phyloP scores from a whole-genome alignment of 2,797 vertebrate species.

The Hoplostethus mediterraneus region DNA sequence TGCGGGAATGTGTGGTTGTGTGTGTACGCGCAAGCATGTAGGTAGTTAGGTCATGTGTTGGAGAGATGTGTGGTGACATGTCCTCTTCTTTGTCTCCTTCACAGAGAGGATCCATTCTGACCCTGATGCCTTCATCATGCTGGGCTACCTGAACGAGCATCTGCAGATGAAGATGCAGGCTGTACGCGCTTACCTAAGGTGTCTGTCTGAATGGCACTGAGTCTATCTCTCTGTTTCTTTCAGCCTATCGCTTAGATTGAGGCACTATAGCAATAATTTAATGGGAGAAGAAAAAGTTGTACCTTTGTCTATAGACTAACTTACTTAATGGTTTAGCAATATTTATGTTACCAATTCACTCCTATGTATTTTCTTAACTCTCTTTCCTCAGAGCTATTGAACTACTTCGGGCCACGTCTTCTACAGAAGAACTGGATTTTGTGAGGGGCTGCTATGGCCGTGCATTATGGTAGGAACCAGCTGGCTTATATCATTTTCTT shows the following conservation, averaged over 20 bases:
- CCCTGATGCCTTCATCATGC: slow-evolving; percentile 91
- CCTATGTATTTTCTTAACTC: slow-evolving; percentile 3
- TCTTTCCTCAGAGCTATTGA: slow-evolving; percentile 86
- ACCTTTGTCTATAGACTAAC: background rate
- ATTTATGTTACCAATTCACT: background rate
- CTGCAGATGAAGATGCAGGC: slow-evolving; percentile 92
- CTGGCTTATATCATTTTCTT: background rate
- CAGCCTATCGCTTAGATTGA: background rate
- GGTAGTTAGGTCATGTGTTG: slow-evolving; percentile 15
- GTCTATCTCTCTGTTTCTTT: background rate
- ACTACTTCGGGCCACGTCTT: slow-evolving; percentile 83
- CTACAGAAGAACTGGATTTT: slow-evolving; percentile 82
- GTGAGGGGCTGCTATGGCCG: slow-evolving; percentile 90
- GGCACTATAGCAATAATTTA: background rate
- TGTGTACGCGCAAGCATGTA: background rate
- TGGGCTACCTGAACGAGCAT: slow-evolving; percentile 94
- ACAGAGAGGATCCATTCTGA: slow-evolving; percentile 94
- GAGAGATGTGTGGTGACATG: slow-evolving; percentile 3
- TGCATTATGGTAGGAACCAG: slow-evolving; percentile 88
- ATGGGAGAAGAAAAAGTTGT: background rate
- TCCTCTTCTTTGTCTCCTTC: slow-evolving; percentile 30
- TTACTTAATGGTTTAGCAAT: background rate
- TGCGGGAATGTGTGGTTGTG: slow-evolving; percentile 1
- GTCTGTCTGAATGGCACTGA: slow-evolving; percentile 26
- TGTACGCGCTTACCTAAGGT: slow-evolving; percentile 91